Conservation (phyloP, 2,888 invertebrate genomes). For the Furcula furcula region DNA sequence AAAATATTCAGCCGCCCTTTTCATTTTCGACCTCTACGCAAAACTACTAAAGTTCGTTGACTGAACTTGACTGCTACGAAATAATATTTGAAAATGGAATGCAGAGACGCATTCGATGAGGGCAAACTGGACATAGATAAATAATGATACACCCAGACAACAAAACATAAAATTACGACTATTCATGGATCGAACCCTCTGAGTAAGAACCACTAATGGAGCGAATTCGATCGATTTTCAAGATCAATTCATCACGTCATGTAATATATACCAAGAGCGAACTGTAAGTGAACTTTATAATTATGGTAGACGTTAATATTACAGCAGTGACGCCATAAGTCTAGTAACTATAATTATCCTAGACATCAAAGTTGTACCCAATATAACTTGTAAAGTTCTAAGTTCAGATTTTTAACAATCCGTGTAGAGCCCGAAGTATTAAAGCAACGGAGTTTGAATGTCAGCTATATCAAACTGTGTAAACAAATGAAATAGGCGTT, state of each 20-base stretch:
- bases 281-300: no score
- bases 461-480: conserved; percentile 24
- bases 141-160: conserved; percentile 11
- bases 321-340: no score
- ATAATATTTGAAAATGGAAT: conserved; percentile 14
- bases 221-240: no score
- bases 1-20: conserved; percentile 4
- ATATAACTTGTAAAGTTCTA: not conserved
- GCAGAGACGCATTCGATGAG: not conserved
- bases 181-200: no score
- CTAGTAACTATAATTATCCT: no score
- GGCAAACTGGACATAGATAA: conserved; percentile 14
- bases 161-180: no score
- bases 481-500: conserved; percentile 41
- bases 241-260: no score
- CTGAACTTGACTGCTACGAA: conserved; percentile 1
- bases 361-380: no score
- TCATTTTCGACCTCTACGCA: conserved; percentile 3
- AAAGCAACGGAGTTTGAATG: conserved; percentile 23
- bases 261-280: no score
- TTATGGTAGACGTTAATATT: no score
- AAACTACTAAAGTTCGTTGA: conserved; percentile 5
- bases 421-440: conserved; percentile 12
- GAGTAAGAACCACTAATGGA: no score
- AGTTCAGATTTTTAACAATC: not conserved